Conservation (phyloP, 2,888 invertebrate species). For the Acleris sparsana region DNA sequence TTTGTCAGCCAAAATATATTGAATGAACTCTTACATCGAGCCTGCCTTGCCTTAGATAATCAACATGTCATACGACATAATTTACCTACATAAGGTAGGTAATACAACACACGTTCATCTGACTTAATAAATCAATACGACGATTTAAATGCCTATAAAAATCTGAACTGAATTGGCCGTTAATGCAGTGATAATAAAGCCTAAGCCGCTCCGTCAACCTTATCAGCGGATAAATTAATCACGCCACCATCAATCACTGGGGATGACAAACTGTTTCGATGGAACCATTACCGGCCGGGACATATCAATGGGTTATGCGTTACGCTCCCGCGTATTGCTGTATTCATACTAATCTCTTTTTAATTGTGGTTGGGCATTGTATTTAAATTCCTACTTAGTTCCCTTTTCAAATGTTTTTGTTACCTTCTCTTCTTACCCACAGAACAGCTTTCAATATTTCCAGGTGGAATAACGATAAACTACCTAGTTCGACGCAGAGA, state of each 20-base stretch:
- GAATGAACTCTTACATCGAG: too few relatives aligned
- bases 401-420: too few relatives aligned
- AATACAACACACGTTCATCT: not conserved
- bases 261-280: conserved; percentile 55
- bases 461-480: too few relatives aligned
- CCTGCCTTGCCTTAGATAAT: too few relatives aligned
- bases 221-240: conserved; percentile 70
- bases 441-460: too few relatives aligned
- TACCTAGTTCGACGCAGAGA: too few relatives aligned
- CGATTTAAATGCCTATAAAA: conserved; percentile 1
- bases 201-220: conserved; percentile 58
- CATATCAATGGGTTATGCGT: conserved; percentile 10
- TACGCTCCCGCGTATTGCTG: conserved; percentile 2
- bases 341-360: conserved; percentile 7
- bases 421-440: too few relatives aligned
- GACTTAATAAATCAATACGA: not conserved
- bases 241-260: conserved; percentile 65
- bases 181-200: conserved; percentile 48
- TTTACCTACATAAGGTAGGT: too few relatives aligned
- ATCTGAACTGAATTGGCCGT: conserved; percentile 27
- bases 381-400: not conserved
- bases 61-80: too few relatives aligned
- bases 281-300: conserved; percentile 47
- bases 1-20: too few relatives aligned
- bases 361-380: not conserved